phyloP scores from a whole-genome alignment of 1,140 invertebrate species.

The Nasonia longicornis region DNA sequence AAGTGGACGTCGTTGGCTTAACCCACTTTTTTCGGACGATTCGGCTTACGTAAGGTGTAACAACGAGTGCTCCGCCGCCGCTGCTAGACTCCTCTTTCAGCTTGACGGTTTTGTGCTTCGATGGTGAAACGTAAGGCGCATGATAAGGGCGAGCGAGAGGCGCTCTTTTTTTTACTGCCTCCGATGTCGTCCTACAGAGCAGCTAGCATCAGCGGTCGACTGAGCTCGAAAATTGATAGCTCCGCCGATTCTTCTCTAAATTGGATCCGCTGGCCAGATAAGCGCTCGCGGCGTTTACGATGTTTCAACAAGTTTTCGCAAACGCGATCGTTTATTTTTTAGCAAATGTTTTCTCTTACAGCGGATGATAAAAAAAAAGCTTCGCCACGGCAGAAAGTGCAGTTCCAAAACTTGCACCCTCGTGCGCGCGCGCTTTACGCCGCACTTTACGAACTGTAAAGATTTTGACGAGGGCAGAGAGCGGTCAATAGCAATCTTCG shows the following conservation, averaged over 20 bases:
- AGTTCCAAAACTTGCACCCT: not conserved
- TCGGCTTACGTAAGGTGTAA: conserved; percentile 45
- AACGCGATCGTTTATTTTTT: too few relatives aligned
- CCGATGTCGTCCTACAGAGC: not conserved
- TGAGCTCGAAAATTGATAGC: conserved; percentile 6
- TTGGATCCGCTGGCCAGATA: not conserved
- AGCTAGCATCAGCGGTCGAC: too few relatives aligned
- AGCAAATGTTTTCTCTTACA: too few relatives aligned
- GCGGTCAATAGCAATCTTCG: conserved; percentile 3
- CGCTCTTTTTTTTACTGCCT: not conserved
- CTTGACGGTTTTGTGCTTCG: conserved; percentile 25
- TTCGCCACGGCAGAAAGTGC: not conserved
- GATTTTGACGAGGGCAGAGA: conserved; percentile 17
- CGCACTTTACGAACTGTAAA: conserved; percentile 10
- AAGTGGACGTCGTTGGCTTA: conserved; percentile 44
- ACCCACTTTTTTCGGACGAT: conserved; percentile 42
- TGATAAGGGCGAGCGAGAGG: conserved; percentile 15
- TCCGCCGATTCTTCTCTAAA: not conserved
- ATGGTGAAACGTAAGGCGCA: conserved; percentile 10
- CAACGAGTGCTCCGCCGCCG: conserved; percentile 10
- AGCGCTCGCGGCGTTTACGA: not conserved
- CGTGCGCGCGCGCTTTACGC: not conserved
- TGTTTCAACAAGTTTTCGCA: conserved; percentile 1
- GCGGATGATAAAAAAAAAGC: not conserved
- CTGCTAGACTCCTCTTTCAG: not conserved